These are phyloP conservation scores for Barnardius zonarius DNA, from an alignment of 2,113 vertebrate genomes.

Conservation along the genomic window DNA sequence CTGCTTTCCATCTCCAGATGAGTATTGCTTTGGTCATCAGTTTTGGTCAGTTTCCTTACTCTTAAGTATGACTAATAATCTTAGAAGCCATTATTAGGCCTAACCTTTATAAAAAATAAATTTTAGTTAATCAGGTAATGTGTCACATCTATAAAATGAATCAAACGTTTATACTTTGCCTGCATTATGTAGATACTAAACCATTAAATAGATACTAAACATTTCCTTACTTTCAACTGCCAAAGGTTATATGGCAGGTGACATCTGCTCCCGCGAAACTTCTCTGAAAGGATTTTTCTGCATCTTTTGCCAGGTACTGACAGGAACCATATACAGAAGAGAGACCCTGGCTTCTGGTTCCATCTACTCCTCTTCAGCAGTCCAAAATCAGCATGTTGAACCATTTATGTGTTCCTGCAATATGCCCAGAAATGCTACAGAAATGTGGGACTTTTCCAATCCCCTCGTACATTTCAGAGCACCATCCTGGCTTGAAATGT, in stretches of 20 bases:
- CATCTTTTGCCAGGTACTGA: not conserved
- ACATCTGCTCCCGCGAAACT: not conserved
- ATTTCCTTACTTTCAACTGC: not conserved
- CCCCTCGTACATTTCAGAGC: not conserved
- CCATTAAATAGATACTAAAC: not conserved
- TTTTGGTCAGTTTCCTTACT: not conserved
- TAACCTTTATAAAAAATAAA: not conserved
- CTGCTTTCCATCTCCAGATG: not conserved
- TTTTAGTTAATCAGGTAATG: not conserved
- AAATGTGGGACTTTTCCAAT: not conserved
- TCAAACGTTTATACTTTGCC: not conserved
- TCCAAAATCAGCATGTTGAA: slow-evolving; percentile 23
- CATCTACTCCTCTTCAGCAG: not conserved
- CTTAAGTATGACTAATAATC: not conserved
- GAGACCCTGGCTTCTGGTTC: not conserved
- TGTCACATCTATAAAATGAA: not conserved
- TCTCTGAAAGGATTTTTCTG: not conserved
- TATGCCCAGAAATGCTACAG: slow-evolving; percentile 5
- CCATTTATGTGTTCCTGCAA: slow-evolving; percentile 37
- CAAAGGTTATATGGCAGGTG: not conserved
- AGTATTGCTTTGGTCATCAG: not conserved
- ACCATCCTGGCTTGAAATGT: not conserved
- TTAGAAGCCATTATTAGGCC: not conserved
- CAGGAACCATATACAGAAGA: not conserved
- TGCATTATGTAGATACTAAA: not conserved